Evolutionary conservation across 1,140 invertebrate genomes (phyloP), one percentile per base, ranked within the genome.

Genomic region (Cardiocondyla obscurior): DNA sequence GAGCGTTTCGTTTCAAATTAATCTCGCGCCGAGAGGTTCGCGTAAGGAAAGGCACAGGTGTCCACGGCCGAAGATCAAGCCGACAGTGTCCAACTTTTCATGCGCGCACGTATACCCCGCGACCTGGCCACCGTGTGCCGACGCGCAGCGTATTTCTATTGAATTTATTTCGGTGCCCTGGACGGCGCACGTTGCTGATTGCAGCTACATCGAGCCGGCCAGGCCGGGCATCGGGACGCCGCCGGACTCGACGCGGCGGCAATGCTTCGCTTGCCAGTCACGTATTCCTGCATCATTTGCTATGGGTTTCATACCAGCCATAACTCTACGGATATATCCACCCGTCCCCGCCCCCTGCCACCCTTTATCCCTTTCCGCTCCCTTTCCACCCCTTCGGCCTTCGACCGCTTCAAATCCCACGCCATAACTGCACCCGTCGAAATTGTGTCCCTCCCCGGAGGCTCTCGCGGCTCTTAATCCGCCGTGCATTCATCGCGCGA

Each of bases 241-340:
- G 77, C 64, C 57, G 49, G 70, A 89, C 39, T 12, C 53, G 73
- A 57, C 64, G 64, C 44, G 22, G 33, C 25, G 58, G 58, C 58
- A 28, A 51, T 62, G 62, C 87, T 88, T 82, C 87, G 89, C 89
- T 93, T 89, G 82, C 93, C 83, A 87, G 91, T 94, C 93, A 93
- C 93, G 93, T 92, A 93, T 88, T 77, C 89, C 89, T 91, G 93
- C 92, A 93, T 94, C 93, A 94, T 93, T 94, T 94, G 92, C 92
- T 92, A 93, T 94, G 92, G 92, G 92, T 93, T 93, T 93, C 92
- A 93, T 94, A 93, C 91, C 89, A 89, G 91, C 91, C 91, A 94
- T 93, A 94, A 94, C 90, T 93, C 91, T 89, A 90, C 89, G 90
- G 87, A 90, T 91, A 91, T 89, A 91, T 88, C 89, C 85, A 88